Evolutionary conservation across 2,113 vertebrate genomes (phyloP).

Genomic region (Leiothrix lutea): DNA sequence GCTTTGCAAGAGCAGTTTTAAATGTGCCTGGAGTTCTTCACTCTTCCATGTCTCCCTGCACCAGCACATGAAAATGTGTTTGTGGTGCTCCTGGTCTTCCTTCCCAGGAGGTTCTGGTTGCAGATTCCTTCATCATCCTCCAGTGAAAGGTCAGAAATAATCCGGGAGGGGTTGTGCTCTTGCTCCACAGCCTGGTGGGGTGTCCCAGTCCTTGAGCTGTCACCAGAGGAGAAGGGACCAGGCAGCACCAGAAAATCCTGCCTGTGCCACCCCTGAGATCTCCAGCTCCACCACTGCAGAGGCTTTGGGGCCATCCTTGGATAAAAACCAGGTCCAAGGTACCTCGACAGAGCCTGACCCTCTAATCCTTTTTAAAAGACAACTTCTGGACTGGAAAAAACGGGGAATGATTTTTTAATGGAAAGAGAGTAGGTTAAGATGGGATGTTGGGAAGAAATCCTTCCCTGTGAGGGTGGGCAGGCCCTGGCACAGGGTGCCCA

Average conservation of each 20-base stretch:
- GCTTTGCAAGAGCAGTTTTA: not conserved
- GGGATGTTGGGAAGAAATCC: fast-evolving
- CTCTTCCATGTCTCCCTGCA: not conserved
- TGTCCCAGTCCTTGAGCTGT: not conserved
- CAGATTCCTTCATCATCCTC: not conserved
- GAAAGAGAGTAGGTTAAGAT: not conserved
- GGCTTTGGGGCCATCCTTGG: not conserved
- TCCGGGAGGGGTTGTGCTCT: not conserved
- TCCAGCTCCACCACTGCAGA: fast-evolving
- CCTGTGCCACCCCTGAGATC: fast-evolving
- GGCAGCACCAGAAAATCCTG: not conserved
- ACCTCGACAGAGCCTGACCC: not conserved
- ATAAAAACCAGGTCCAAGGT: not conserved
- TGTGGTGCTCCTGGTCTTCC: fast-evolving
- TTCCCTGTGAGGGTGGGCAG: fast-evolving
- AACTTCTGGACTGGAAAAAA: not conserved
- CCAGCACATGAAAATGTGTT: fast-evolving
- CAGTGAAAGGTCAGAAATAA: not conserved
- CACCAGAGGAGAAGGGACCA: not conserved
- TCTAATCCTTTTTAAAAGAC: not conserved
- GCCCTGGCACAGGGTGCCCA: not conserved
- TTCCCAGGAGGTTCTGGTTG: fast-evolving
- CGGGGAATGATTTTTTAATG: not conserved
- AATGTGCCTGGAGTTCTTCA: fast-evolving
- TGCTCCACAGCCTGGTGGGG: fast-evolving